Base-by-base conservation (phyloP, 2,888 invertebrate species). In the Charanyca ferruginea region DNA sequence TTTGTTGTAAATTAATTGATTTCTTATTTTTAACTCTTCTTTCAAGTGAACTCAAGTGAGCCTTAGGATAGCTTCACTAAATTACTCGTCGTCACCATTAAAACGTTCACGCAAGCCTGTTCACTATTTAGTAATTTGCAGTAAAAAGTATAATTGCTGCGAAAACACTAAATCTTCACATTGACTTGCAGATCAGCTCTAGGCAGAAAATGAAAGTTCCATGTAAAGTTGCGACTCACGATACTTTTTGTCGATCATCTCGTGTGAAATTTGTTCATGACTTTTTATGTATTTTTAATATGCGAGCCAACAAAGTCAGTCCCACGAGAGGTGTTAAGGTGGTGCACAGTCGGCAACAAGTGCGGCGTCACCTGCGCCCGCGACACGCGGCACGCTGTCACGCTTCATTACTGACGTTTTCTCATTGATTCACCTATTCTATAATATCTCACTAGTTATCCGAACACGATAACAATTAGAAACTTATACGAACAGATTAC, bases 181-280 rank as follows among this genome's bases (percentile, higher is more conserved):
- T 86, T 81, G 81, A 87, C 86, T 85, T 82, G 84, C 80, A 83
- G 86, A 91, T 89, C 84, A 86, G 79, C 71, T 69, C 80, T 77
- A 80, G 82, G 77, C 77, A 89, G 93, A 94, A 93, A 94, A 87
- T 79, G 94, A 94, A 94, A 94, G 93, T 94, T 87, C 77, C 81
- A 79, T 79, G 84, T 84, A 86, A 88, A 90, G 80, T 87, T 85
- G 81, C 89, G 73, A 89, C 79, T 92, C 90, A 91, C 81, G 87
- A 76, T 80, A 78, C 76, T 92, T 93, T 93, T 92, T 91, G 89
- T 90, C 77, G 84, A 91, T 89, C 90, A 90, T 90, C 87, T 89
- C 86, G 88, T 90, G 93, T 90, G 92, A 93, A 92, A 92, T 88
- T 88, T 85, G 73, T 76, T 69, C 79, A 72, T 75, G 75, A 73